Evolutionary conservation across 37 sponge, comb jelly and placozoan genomes (phyloP).

Genomic region (Halisarca cf. caerulea): DNA sequence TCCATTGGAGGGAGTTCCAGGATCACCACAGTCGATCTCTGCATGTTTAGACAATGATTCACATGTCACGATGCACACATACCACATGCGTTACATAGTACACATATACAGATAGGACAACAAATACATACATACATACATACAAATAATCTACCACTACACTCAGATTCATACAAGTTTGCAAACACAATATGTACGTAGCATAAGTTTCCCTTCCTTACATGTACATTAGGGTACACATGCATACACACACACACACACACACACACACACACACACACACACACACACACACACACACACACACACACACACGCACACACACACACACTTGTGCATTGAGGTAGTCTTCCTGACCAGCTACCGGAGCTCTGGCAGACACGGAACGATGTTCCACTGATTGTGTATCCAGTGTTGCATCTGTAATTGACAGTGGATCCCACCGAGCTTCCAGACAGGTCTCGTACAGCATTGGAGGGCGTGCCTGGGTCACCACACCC

Average conservation of each 20-base stretch:
- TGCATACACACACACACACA: not conserved
- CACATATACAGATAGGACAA: not conserved
- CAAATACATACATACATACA: not conserved
- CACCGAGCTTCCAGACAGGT: slow-evolving; percentile 12
- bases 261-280: slow-evolving; percentile 6
- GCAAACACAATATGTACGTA: no score
- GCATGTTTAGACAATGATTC: not conserved
- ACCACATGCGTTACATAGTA: not conserved
- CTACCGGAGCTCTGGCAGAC: slow-evolving; percentile 36
- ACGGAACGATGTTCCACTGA: slow-evolving; percentile 14
- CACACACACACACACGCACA: no score
- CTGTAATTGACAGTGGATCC: slow-evolving; percentile 27
- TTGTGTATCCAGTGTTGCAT: slow-evolving; percentile 33
- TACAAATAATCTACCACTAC: not conserved
- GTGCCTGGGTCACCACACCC: slow-evolving; percentile 34
- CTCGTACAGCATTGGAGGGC: slow-evolving; percentile 23
- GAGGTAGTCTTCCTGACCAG: slow-evolving; percentile 58
- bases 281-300: no score
- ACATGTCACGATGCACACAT: not conserved
- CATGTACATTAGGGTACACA: not conserved
- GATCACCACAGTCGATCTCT: slow-evolving; percentile 53
- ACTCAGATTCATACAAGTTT: no score
- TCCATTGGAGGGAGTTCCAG: slow-evolving; percentile 45
- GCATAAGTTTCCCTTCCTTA: not conserved
- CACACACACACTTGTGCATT: slow-evolving; percentile 33